Evolutionary conservation across 2,888 invertebrate species (phyloP).

Genomic region (Ormyrus pomaceus): DNA sequence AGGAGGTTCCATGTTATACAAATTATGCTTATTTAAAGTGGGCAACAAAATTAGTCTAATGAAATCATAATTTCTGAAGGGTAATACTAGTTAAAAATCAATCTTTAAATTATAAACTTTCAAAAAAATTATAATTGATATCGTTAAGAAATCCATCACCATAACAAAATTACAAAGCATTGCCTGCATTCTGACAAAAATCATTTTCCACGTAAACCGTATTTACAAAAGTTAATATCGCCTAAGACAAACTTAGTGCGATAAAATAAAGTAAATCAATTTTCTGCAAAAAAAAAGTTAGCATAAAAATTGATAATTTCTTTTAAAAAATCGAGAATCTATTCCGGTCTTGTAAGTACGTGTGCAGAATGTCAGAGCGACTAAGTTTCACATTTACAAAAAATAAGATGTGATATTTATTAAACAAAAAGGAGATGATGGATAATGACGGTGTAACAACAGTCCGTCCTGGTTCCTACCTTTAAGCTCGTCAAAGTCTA

Average conservation of each 20-base stretch:
- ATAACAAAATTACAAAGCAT: slow-evolving; percentile 55
- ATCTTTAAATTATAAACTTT: slow-evolving; percentile 6
- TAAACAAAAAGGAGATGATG: slow-evolving; percentile 59
- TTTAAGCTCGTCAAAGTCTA: slow-evolving; percentile 86
- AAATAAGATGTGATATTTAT: slow-evolving; percentile 30
- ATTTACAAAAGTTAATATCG: slow-evolving; percentile 16
- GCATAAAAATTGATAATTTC: too few relatives aligned
- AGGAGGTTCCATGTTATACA: slow-evolving; percentile 72
- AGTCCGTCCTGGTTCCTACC: slow-evolving; percentile 75
- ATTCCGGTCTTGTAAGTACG: slow-evolving; percentile 7
- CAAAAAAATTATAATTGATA: slow-evolving; percentile 44
- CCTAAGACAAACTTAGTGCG: not conserved
- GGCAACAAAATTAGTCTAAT: slow-evolving; percentile 57
- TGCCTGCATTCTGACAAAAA: slow-evolving; percentile 29
- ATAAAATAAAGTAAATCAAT: not conserved
- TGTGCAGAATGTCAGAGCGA: slow-evolving; percentile 43
- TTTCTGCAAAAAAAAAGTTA: not conserved
- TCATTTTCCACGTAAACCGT: slow-evolving; percentile 28
- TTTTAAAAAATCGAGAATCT: slow-evolving; percentile 9
- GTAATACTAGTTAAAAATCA: slow-evolving; percentile 12
- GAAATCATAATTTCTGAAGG: slow-evolving; percentile 33
- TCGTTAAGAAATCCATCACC: slow-evolving; percentile 68
- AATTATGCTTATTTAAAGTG: slow-evolving; percentile 48
- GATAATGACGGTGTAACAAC: slow-evolving; percentile 62
- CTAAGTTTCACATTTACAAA: slow-evolving; percentile 46